These are phyloP conservation scores for Thyatira batis DNA, from an alignment of 2,888 invertebrate species.

Conservation along the genomic window DNA sequence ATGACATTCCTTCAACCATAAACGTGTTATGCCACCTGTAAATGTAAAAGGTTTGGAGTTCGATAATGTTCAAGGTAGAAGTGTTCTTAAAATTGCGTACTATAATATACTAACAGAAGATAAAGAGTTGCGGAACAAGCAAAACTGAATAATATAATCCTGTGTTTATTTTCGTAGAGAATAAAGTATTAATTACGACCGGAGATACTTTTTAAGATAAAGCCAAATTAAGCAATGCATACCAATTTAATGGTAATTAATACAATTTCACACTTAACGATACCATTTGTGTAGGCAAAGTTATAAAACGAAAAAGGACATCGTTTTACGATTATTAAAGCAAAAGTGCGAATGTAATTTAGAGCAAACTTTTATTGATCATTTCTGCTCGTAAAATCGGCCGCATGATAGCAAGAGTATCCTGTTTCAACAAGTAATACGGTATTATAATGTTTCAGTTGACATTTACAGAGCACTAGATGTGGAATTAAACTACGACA, in stretches of 20 bases:
- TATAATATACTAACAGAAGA: not conserved
- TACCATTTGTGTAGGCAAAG: slow-evolving; percentile 8
- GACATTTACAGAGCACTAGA: slow-evolving; percentile 39
- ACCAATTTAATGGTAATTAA: not conserved
- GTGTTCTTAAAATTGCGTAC: too few relatives aligned
- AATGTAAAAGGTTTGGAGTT: too few relatives aligned
- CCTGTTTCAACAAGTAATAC: slow-evolving; percentile 10
- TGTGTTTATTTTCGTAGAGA: not conserved
- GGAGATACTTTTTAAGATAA: not conserved
- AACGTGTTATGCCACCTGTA: too few relatives aligned
- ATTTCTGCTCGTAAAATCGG: slow-evolving; percentile 19
- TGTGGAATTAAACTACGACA: slow-evolving; percentile 28
- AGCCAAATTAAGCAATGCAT: not conserved
- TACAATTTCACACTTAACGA: not conserved
- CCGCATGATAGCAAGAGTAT: slow-evolving; percentile 1
- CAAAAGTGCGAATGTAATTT: slow-evolving; percentile 19
- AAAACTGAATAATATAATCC: not conserved
- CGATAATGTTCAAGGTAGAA: too few relatives aligned
- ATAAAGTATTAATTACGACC: not conserved
- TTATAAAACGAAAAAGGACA: slow-evolving; percentile 24
- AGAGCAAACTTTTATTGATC: slow-evolving; percentile 15
- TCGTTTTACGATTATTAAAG: slow-evolving; percentile 22
- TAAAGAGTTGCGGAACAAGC: not conserved
- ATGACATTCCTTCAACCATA: too few relatives aligned
- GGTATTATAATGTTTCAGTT: slow-evolving; percentile 20